phyloP scores from a whole-genome alignment of 2,888 invertebrate genomes.

The Cylindroiulus punctatus region DNA sequence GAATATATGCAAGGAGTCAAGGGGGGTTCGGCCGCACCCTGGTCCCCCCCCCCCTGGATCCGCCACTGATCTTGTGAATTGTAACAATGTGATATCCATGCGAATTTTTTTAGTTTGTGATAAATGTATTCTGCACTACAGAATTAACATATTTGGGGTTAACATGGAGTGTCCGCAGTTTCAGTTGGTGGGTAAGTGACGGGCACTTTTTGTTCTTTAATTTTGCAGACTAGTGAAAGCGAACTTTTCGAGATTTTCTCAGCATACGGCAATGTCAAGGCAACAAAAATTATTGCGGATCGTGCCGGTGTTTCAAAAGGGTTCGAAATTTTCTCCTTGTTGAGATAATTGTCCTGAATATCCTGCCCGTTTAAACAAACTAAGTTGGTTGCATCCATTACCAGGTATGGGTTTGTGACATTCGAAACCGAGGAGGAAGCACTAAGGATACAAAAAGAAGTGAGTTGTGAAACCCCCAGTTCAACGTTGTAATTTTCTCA shows the following conservation, averaged over 20 bases:
- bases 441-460: slow-evolving; percentile 77
- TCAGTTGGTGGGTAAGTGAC: not conserved
- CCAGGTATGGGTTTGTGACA: slow-evolving; percentile 80
- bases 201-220: not conserved
- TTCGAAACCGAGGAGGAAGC: slow-evolving; percentile 90
- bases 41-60: too few relatives aligned
- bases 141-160: too few relatives aligned
- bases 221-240: slow-evolving; percentile 80
- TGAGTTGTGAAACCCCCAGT: slow-evolving; percentile 64
- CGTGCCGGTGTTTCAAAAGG: slow-evolving; percentile 95
- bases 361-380: not conserved
- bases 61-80: too few relatives aligned
- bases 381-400: slow-evolving; percentile 55
- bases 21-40: too few relatives aligned
- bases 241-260: slow-evolving; percentile 92
- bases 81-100: too few relatives aligned
- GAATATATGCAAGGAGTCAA: too few relatives aligned
- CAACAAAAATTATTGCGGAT: slow-evolving; percentile 94
- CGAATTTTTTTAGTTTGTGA: too few relatives aligned
- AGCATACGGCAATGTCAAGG: slow-evolving; percentile 70
- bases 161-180: not conserved
- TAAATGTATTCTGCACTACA: too few relatives aligned
- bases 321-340: slow-evolving; percentile 60
- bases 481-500: not conserved
- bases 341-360: slow-evolving; percentile 10